Evolutionary conservation across 2,113 vertebrate species (phyloP), one percentile per base, ranked within the genome.

Genomic region (Oxygymnocypris stewartii): DNA sequence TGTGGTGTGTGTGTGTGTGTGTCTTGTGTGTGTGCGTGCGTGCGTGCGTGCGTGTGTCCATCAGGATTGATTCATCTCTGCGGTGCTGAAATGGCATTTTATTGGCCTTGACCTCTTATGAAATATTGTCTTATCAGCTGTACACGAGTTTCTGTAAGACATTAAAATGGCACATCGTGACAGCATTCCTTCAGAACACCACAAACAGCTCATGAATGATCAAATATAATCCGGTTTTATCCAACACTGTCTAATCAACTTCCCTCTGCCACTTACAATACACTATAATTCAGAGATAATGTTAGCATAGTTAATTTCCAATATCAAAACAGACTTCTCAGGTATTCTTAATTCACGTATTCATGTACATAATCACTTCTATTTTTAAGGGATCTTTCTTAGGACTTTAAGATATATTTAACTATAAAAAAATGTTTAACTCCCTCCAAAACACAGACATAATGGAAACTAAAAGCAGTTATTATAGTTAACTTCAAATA

Each of bases 51-150:
- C n/a, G n/a, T n/a, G n/a, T n/a, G n/a, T n/a, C n/a, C n/a, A n/a
- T n/a, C n/a, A n/a, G n/a, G n/a, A n/a, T n/a, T n/a, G n/a, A n/a
- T n/a, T n/a, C n/a, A 92, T 93, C 91, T 92, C 91, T 79, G 80
- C 76, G 79, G 88, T 91, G 92, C 90, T 92, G 91, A 93, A 94
- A 94, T 91, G 90, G 91, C 91, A 91, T 90, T 90, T 93, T 92
- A 93, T 92, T 93, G 93, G 92, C 90, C 88, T 88, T 92, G 93
- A 94, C 91, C 94, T 90, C 75, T 89, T 89, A 91, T 92, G 92
- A 94, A 94, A 93, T 93, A 94, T 92, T 92, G 88, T 92, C 20
- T 59, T 92, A 93, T 93, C 92, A 94, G 89, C 91, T 91, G 90
- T 91, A 92, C 92, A 90, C 42, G 89, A 92, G 89, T 93, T 93